Evolutionary conservation across 2,888 invertebrate species (phyloP).

Genomic region (Acleris sparsana): DNA sequence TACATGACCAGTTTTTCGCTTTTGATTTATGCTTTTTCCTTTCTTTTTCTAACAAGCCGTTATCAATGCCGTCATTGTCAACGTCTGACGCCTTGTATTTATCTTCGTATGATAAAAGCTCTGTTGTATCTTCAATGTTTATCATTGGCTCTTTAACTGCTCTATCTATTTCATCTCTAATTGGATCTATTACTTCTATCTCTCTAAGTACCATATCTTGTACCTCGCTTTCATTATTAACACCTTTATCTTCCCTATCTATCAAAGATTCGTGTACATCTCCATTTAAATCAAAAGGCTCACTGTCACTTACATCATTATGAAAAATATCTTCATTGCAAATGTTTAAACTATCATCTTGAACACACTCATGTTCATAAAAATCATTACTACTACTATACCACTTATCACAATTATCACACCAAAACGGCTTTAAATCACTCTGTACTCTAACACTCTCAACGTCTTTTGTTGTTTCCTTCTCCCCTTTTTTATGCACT

Average conservation of each 20-base stretch:
- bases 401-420: constrained; percentile 28
- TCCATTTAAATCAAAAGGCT: background rate
- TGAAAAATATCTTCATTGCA: background rate
- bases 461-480: background rate
- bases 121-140: background rate
- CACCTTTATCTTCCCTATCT: background rate
- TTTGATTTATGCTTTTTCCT: background rate
- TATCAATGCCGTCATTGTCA: too few relatives aligned
- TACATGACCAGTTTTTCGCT: constrained; percentile 16
- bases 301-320: constrained; percentile 11
- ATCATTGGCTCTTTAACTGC: background rate
- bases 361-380: constrained; percentile 21
- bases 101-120: too few relatives aligned
- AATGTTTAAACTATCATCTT: constrained; percentile 1
- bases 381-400: constrained; percentile 15
- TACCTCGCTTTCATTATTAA: background rate
- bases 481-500: constrained; percentile 14
- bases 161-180: background rate
- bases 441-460: background rate
- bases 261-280: background rate
- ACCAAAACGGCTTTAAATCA: constrained; percentile 26
- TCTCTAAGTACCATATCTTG: background rate
- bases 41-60: background rate
- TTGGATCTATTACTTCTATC: background rate
- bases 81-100: background rate